These are phyloP conservation scores for Eucera pruinosa DNA, from an alignment of 2,888 invertebrate species.

Conservation along the genomic window DNA sequence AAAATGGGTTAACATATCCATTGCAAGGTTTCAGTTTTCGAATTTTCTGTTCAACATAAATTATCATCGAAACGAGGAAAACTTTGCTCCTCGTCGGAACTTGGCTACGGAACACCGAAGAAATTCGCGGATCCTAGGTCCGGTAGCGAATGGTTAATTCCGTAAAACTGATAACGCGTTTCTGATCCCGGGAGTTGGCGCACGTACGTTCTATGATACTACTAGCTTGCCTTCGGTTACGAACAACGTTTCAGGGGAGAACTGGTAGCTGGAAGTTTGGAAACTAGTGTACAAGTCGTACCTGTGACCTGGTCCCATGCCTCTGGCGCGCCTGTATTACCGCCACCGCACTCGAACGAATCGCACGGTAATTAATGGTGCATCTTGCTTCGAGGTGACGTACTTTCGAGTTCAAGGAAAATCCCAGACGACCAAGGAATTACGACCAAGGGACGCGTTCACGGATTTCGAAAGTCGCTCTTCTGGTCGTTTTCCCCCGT, in stretches of 20 bases:
- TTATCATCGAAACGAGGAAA: neutral
- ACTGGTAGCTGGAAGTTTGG: constrained; percentile 57
- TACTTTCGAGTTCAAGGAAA: constrained; percentile 62
- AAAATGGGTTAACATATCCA: too few relatives aligned
- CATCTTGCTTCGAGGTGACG: constrained; percentile 65
- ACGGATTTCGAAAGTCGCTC: constrained; percentile 52
- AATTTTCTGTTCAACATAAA: constrained; percentile 1
- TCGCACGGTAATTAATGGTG: constrained; percentile 69
- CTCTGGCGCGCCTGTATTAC: constrained; percentile 51
- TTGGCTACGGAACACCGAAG: constrained; percentile 42
- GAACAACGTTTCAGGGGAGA: constrained; percentile 46
- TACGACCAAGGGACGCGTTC: constrained; percentile 38
- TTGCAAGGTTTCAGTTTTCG: neutral
- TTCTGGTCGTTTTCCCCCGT: neutral
- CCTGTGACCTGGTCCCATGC: constrained; percentile 50
- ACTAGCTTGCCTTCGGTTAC: constrained; percentile 13
- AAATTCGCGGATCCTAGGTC: constrained; percentile 26
- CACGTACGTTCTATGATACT: constrained; percentile 44
- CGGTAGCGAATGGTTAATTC: constrained; percentile 45
- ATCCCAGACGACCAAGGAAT: constrained; percentile 66
- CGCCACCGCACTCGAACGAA: constrained; percentile 55
- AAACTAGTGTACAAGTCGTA: constrained; percentile 55
- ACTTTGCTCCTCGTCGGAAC: constrained; percentile 26
- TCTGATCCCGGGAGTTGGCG: constrained; percentile 45
- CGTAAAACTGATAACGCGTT: constrained; percentile 54